Evolutionary conservation across 2,797 vertebrate species (phyloP), one percentile per base, ranked within the genome.

Genomic region (Malacoctenus gilli): DNA sequence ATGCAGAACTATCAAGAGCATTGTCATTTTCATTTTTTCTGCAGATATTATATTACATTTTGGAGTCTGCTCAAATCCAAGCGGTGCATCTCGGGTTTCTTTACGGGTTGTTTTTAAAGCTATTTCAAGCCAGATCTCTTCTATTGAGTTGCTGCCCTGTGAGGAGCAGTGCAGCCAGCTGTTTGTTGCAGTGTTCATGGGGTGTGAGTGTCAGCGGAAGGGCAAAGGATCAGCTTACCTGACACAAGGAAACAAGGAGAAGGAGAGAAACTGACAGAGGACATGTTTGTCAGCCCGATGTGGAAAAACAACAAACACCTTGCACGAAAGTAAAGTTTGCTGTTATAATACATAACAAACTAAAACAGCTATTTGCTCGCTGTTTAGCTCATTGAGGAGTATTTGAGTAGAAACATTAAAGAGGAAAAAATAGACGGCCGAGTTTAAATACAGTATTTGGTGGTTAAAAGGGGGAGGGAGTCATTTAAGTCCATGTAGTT

Each of bases 141-240:
- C 4, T 30, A 42, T 66, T 42, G 47, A 34, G 48, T 60, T 44
- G 46, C 58, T 52, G 56, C 38, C 10, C 42, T 44, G 46, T 43
- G 53, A 40, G 18, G 37, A 15, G 50, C 22, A 62, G 54, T 34
- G n/a, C 43, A 19, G 59, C 36, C 38, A 18, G 44, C 37, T 66
- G 37, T 55, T 40, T 63, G 28, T 10, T 19, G 39, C 18, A 7
- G 21, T 8, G 35, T 54, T 54, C 36, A 21, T 28, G 49, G 41
- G 42, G 42, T 34, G 41, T 43, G 44, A 36, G 54, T 23, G 35
- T 28, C 56, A 41, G 42, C 41, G 41, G 61, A 34, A 28, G 53
- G 37, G 20, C 16, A 19, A 59, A 34, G 38, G 18, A 75, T 81
- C 69, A 49, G 16, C 43, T 77, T 73, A 64, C 69, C 39, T 52